A percentile compares a stretch with the other conserved stretches of the same genome.
These are phyloP conservation scores for Nipponacmea schrenckii DNA, from an alignment of 2,888 invertebrate species.

Conservation along the genomic window DNA sequence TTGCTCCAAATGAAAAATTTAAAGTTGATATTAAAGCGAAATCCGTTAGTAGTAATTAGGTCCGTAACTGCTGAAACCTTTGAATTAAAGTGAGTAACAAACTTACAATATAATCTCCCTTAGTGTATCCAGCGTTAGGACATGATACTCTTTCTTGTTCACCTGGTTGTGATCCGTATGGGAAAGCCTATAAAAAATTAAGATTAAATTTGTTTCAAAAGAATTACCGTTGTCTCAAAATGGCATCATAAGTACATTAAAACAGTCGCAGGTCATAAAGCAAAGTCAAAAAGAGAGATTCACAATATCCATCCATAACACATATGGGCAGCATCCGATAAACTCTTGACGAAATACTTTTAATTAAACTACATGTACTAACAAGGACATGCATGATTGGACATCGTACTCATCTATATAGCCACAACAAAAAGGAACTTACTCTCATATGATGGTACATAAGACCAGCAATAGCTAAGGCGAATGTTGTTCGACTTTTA, in stretches of 20 bases:
- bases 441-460: constrained; percentile 61
- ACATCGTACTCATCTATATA: background rate
- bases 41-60: no score
- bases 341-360: background rate
- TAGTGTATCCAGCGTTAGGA: constrained; percentile 64
- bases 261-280: background rate
- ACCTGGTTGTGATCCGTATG: constrained; percentile 62
- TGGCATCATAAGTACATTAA: background rate
- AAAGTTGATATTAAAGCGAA: no score
- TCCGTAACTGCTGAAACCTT: no score
- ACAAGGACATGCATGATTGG: no score
- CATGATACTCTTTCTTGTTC: constrained; percentile 64
- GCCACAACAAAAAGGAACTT: constrained; percentile 11
- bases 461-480: constrained; percentile 63
- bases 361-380: no score
- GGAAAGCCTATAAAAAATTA: constrained; percentile 57
- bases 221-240: background rate
- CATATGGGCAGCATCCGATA: background rate
- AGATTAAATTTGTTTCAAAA: background rate
- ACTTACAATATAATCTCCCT: constrained; percentile 65
- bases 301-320: no score
- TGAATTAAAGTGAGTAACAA: no score
- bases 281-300: background rate
- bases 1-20: no score
- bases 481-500: constrained; percentile 63